Evolutionary conservation across 2,797 vertebrate species (phyloP).

Genomic region (Diplodus sargus): DNA sequence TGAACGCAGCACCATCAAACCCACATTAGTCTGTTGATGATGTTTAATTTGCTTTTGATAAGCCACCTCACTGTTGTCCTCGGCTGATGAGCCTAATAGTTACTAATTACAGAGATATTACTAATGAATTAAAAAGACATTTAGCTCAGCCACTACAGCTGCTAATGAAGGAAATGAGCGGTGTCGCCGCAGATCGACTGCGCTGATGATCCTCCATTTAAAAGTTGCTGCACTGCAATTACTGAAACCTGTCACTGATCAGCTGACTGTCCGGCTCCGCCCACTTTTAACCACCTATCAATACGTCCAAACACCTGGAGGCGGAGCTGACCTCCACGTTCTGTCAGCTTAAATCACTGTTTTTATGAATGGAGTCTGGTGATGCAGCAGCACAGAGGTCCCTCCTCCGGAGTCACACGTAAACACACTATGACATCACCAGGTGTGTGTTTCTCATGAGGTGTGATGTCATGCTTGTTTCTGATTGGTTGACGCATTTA

Average conservation of each 20-base stretch:
- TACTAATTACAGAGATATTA: conserved; percentile 72
- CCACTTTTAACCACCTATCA: no score
- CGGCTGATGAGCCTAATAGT: conserved; percentile 67
- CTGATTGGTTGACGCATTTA: no score
- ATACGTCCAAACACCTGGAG: no score
- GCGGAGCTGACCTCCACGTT: no score
- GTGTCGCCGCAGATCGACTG: conserved; percentile 8
- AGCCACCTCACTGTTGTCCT: conserved; percentile 75
- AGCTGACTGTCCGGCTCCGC: no score
- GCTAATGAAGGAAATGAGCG: conserved; percentile 48
- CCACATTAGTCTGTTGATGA: conserved; percentile 78
- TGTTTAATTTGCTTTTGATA: conserved; percentile 83
- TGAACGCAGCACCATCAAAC: conserved; percentile 73
- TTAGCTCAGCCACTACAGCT: conserved; percentile 50
- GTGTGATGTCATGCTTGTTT: no score
- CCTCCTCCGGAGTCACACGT: no score
- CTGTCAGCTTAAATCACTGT: no score
- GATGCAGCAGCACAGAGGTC: no score
- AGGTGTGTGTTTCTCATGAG: no score
- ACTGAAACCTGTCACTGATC: not conserved
- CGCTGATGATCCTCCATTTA: conserved; percentile 13
- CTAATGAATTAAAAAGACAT: conserved; percentile 72
- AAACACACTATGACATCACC: no score
- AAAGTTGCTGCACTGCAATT: conserved; percentile 8
- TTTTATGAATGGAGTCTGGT: no score